Percentiles rank a stretch among this genome's conserved stretches.
Evolutionary conservation across 2,888 invertebrate species (phyloP).

Genomic region (Exephanes ischioxanthus): DNA sequence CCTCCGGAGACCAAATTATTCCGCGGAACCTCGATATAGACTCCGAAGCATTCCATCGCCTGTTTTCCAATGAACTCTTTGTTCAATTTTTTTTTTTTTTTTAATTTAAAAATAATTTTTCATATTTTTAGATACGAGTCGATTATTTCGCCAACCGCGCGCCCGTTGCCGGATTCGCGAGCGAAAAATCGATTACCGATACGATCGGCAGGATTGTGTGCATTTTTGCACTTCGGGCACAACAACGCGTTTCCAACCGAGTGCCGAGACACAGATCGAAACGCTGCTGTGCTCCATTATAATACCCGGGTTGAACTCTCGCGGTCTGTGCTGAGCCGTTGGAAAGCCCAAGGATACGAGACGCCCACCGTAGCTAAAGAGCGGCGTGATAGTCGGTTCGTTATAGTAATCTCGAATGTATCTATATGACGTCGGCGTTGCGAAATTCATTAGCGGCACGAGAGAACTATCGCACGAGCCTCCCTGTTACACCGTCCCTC

Average conservation of each 20-base stretch:
- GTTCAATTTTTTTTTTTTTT: neutral
- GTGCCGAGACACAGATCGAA: constrained; percentile 12
- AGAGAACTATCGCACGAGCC: constrained; percentile 49
- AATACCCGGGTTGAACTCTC: neutral
- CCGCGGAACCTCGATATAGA: neutral
- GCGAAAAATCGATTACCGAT: constrained; percentile 9
- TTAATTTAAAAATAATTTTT: neutral
- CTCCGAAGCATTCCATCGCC: neutral
- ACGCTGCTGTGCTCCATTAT: neutral
- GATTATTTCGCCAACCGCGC: constrained; percentile 17
- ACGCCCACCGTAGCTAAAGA: constrained; percentile 74
- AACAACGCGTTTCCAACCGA: constrained; percentile 13
- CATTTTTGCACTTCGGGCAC: neutral
- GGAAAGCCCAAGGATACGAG: constrained; percentile 78
- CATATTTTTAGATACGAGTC: neutral
- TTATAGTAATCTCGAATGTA: constrained; percentile 48
- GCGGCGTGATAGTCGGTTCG: constrained; percentile 35
- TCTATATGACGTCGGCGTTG: constrained; percentile 53
- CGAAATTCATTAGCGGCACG: constrained; percentile 66
- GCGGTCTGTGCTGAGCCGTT: constrained; percentile 13
- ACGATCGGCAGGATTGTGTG: neutral
- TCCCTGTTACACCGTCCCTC: neutral
- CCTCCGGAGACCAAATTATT: too few relatives aligned
- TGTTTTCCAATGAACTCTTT: neutral
- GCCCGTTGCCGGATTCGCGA: neutral